Evolutionary conservation across 2,888 invertebrate genomes (phyloP).

Genomic region (Pedicia rivosa): DNA sequence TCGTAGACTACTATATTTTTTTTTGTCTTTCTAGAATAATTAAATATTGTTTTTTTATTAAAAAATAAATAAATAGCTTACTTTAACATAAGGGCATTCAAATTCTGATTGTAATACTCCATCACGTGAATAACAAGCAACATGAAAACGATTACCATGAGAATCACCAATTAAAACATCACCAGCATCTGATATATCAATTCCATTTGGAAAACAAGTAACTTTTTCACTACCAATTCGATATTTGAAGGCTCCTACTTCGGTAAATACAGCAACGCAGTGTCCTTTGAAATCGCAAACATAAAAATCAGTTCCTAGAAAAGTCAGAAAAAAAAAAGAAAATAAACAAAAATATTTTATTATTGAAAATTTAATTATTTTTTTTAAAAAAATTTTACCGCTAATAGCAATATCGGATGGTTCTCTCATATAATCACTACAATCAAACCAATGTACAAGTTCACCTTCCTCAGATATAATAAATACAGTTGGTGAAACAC

Average conservation of each 20-base stretch:
- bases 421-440: conserved; percentile 94
- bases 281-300: conserved; percentile 98
- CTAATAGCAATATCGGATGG: conserved; percentile 94
- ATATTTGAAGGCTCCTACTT: conserved; percentile 79
- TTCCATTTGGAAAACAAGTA: conserved; percentile 95
- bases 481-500: conserved; percentile 93
- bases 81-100: conserved; percentile 96
- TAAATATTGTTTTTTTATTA: background rate
- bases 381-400: conserved; percentile 37
- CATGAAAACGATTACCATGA: conserved; percentile 94
- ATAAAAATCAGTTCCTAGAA: conserved; percentile 75
- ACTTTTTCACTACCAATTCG: conserved; percentile 91
- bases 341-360: too few relatives aligned
- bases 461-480: conserved; percentile 85
- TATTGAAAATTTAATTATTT: background rate
- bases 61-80: conserved; percentile 26
- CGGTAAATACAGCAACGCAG: conserved; percentile 91
- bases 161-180: conserved; percentile 95
- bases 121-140: conserved; percentile 85
- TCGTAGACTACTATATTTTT: background rate
- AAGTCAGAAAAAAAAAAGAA: conserved; percentile 3
- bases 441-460: conserved; percentile 91
- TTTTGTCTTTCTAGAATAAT: background rate
- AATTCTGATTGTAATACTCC: conserved; percentile 80
- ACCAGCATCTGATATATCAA: conserved; percentile 93